phyloP scores from a whole-genome alignment of 2,888 invertebrate genomes.

The Pandemis corylana region DNA sequence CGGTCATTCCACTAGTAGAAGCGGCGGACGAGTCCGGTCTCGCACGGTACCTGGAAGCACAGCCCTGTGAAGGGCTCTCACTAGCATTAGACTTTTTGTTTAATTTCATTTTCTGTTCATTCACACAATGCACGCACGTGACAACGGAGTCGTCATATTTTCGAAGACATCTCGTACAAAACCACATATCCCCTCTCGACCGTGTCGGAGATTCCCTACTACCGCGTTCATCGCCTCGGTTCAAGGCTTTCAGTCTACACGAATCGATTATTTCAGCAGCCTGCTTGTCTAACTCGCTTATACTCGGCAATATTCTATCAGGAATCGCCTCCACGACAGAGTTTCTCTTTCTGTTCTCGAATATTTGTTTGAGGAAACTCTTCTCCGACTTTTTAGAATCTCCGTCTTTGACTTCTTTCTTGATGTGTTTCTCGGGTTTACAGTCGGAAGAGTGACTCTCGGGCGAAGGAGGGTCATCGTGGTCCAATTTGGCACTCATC shows the following conservation, averaged over 20 bases:
- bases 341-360: slow-evolving; percentile 75
- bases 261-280: slow-evolving; percentile 90
- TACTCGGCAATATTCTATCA: slow-evolving; percentile 88
- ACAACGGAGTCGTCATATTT: slow-evolving; percentile 67
- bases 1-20: slow-evolving; percentile 45
- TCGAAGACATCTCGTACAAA: slow-evolving; percentile 70
- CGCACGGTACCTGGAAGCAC: slow-evolving; percentile 55
- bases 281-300: slow-evolving; percentile 92
- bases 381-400: slow-evolving; percentile 76
- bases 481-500: slow-evolving; percentile 56
- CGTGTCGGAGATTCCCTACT: slow-evolving; percentile 6
- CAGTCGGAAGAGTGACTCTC: slow-evolving; percentile 51
- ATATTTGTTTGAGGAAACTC: slow-evolving; percentile 81
- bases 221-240: slow-evolving; percentile 54
- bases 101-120: slow-evolving; percentile 47
- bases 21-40: slow-evolving; percentile 56
- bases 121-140: slow-evolving; percentile 64
- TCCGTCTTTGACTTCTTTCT: slow-evolving; percentile 61
- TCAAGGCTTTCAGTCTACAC: slow-evolving; percentile 61
- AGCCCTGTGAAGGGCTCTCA: slow-evolving; percentile 43
- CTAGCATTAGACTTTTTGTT: slow-evolving; percentile 38
- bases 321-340: slow-evolving; percentile 65
- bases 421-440: slow-evolving; percentile 64
- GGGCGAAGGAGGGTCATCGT: slow-evolving; percentile 42
- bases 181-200: slow-evolving; percentile 59